Conservation (phyloP, 2,113 vertebrate genomes). For the Oriolus oriolus region DNA sequence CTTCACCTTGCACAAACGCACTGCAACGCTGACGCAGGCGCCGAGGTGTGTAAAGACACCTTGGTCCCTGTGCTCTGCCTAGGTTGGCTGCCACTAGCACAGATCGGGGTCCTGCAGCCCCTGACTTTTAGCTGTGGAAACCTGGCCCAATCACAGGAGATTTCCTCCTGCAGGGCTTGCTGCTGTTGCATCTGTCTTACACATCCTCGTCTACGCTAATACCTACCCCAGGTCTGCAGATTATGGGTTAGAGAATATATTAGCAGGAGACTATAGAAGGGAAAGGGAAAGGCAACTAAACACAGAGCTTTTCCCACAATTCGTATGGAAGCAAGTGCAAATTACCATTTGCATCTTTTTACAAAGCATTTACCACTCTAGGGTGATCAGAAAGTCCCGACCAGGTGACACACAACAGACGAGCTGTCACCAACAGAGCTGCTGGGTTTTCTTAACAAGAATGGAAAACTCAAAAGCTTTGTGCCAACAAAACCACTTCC, state of each 20-base stretch:
- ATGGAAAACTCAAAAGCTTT: neutral
- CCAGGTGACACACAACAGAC: neutral
- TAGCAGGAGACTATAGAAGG: neutral
- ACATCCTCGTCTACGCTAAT: neutral
- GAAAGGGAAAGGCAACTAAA: neutral
- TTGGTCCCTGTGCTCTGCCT: neutral
- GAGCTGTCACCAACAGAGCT: neutral
- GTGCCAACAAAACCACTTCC: neutral
- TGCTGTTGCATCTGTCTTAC: neutral
- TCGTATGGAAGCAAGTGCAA: neutral
- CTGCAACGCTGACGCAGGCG: accelerated
- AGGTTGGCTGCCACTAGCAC: neutral
- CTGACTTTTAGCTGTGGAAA: neutral
- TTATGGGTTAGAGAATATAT: neutral
- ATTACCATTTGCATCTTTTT: neutral
- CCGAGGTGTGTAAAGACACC: neutral
- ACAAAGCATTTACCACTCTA: neutral
- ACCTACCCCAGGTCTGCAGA: neutral
- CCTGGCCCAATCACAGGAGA: neutral
- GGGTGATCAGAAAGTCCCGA: neutral
- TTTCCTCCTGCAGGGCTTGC: neutral
- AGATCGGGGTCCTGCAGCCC: neutral
- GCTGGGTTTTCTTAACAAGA: neutral
- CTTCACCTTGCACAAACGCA: neutral
- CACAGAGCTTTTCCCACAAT: neutral